Evolutionary conservation across 2,113 vertebrate genomes (phyloP), one percentile per base, ranked within the genome.

Genomic region (Phaetusa simplex): DNA sequence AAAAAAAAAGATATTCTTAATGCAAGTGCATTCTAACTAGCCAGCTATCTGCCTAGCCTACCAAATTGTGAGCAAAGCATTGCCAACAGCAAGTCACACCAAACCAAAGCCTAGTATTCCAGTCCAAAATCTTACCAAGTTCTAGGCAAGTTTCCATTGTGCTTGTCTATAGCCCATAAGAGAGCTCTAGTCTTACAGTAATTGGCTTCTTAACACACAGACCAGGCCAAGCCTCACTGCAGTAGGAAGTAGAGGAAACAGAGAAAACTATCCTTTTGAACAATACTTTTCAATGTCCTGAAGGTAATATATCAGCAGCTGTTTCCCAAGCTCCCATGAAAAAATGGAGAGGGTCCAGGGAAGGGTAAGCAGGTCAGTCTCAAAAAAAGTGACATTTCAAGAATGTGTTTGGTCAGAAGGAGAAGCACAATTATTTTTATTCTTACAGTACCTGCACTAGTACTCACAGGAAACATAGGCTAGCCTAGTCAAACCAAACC

Each of bases 211-310:
- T 59, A 88, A 79, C 18, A 82, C 42, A 53, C 49, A 77, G 29
- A 53, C 29, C 58, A 92, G 65, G 90, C 88, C 96, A 97, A 96
- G 80, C 38, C 61, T 88, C 70, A 65, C 53, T 71, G 69, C 85
- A 85, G 43, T 26, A 90, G 90, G 83, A 86, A 85, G 66, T 1
- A 74, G 65, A 88, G 65, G 82, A 90, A 94, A 91, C 10, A 71
- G 32, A 36, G 70, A 6, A 38, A 91, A 66, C 38, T 61, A 83
- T 21, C 21, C 61, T 92, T 91, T 8, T 26, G 36, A 94, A 61
- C 16, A 71, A n/a, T 52, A 40, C 29, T 86, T 92, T 78, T 42
- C 62, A 3, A 6, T 17, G 40, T 69, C 74, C 76, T 62, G 43
- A 84, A 88, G 11, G 83, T 69, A 64, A 81, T 22, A 9, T 1